A percentile compares a stretch with the other conserved stretches of the same genome.
Evolutionary conservation across 2,113 vertebrate genomes (phyloP).

Genomic region (Tapirus terrestris): DNA sequence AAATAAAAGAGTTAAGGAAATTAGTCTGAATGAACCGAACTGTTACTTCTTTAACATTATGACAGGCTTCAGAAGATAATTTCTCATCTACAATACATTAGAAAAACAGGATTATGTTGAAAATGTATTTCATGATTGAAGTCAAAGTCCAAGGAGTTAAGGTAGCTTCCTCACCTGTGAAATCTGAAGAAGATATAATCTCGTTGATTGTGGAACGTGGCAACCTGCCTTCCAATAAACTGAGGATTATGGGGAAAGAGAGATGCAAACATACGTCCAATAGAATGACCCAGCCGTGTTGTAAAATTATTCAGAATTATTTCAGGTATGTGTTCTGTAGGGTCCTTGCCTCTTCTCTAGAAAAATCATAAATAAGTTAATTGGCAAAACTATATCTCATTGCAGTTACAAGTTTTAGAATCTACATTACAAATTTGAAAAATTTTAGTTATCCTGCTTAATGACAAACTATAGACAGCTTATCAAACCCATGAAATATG

Average conservation of each 20-base stretch:
- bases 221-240: conserved; percentile 96
- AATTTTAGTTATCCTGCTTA: neutral
- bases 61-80: neutral
- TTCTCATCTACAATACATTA: neutral
- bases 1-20: neutral
- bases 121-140: conserved; percentile 33
- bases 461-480: neutral
- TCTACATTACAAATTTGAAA: conserved; percentile 20
- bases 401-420: conserved; percentile 42
- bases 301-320: conserved; percentile 98
- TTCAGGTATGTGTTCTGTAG: conserved; percentile 94
- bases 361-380: conserved; percentile 31
- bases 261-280: conserved; percentile 95
- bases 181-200: conserved; percentile 99
- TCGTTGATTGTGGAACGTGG: conserved; percentile 98
- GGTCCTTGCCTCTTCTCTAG: conserved; percentile 95
- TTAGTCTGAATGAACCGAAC: neutral
- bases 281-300: conserved; percentile 94
- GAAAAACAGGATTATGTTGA: neutral
- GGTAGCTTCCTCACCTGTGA: conserved; percentile 90
- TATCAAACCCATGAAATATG: conserved; percentile 10
- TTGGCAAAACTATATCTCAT: neutral
- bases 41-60: neutral
- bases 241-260: conserved; percentile 97
- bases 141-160: neutral